phyloP scores from a whole-genome alignment of 2,113 vertebrate species.

The Ictalurus punctatus region DNA sequence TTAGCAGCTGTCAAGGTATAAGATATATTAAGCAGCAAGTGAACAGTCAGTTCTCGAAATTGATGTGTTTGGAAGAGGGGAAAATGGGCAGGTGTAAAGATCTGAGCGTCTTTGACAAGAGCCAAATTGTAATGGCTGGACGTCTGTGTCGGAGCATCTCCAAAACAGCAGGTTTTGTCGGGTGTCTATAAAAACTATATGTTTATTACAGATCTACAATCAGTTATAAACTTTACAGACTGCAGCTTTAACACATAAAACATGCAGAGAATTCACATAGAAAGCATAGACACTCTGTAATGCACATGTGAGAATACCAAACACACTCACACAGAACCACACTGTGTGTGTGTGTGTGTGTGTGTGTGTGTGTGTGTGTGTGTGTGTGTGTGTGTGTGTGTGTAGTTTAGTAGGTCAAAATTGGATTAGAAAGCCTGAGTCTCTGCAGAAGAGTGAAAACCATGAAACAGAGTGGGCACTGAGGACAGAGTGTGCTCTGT shows the following conservation, averaged over 20 bases:
- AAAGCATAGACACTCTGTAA: not conserved
- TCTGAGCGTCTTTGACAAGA: too few relatives aligned
- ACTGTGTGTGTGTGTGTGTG: not conserved
- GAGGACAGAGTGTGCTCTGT: constrained; percentile 54
- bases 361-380: constrained; percentile 9
- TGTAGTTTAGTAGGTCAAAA: not conserved
- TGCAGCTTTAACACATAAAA: not conserved
- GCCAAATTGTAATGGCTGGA: too few relatives aligned
- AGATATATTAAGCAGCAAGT: too few relatives aligned
- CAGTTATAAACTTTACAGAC: not conserved
- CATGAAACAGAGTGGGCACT: constrained; percentile 29
- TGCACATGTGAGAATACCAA: not conserved
- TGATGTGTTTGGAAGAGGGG: too few relatives aligned
- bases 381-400: not conserved
- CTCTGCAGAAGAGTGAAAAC: not conserved
- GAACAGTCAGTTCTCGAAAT: too few relatives aligned
- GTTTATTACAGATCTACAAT: not conserved
- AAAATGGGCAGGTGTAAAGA: too few relatives aligned
- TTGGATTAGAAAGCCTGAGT: constrained; percentile 10
- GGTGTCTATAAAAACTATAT: not conserved
- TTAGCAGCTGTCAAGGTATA: too few relatives aligned
- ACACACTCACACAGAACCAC: not conserved
- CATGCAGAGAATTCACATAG: not conserved
- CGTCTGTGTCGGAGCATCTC: too few relatives aligned
- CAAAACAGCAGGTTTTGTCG: too few relatives aligned